phyloP scores from a whole-genome alignment of 2,888 invertebrate genomes.

The Fragum whitleyi region DNA sequence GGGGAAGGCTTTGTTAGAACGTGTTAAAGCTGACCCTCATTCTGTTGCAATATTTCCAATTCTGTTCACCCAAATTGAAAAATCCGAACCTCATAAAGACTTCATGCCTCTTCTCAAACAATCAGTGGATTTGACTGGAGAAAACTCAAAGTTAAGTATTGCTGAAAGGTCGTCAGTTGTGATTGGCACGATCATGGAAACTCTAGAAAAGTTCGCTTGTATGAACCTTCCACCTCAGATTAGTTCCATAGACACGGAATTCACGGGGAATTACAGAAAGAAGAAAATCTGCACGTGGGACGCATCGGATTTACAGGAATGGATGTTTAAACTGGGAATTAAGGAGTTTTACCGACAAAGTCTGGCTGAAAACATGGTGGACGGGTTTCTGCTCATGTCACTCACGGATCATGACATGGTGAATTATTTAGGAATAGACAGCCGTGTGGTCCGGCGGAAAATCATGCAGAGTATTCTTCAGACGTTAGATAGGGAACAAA shows the following conservation, averaged over 20 bases:
- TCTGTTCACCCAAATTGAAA: conserved; percentile 73
- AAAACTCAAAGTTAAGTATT: conserved; percentile 73
- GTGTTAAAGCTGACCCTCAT: conserved; percentile 71
- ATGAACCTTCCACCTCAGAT: conserved; percentile 77
- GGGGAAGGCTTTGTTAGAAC: conserved; percentile 80
- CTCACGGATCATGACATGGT: conserved; percentile 84
- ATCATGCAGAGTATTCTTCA: conserved; percentile 83
- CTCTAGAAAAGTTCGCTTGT: conserved; percentile 80
- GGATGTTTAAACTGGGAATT: conserved; percentile 83
- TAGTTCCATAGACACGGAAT: conserved; percentile 76
- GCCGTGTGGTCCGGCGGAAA: conserved; percentile 82
- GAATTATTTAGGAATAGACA: conserved; percentile 81
- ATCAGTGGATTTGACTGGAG: conserved; percentile 77
- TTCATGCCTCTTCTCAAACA: conserved; percentile 70
- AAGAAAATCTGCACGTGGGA: conserved; percentile 84
- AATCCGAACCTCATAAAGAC: conserved; percentile 77
- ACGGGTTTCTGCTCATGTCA: conserved; percentile 84
- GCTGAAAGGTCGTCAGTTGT: conserved; percentile 83
- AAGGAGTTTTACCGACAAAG: conserved; percentile 84
- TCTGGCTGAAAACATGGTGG: conserved; percentile 83
- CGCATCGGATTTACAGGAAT: conserved; percentile 83
- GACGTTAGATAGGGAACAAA: conserved; percentile 82
- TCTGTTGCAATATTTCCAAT: conserved; percentile 80
- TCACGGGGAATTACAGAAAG: conserved; percentile 81
- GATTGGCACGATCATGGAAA: conserved; percentile 81